A percentile compares a stretch with the other conserved stretches of the same genome.
These are phyloP conservation scores for Drosophila teissieri DNA, from an alignment of 1,140 invertebrate species.

Conservation along the genomic window DNA sequence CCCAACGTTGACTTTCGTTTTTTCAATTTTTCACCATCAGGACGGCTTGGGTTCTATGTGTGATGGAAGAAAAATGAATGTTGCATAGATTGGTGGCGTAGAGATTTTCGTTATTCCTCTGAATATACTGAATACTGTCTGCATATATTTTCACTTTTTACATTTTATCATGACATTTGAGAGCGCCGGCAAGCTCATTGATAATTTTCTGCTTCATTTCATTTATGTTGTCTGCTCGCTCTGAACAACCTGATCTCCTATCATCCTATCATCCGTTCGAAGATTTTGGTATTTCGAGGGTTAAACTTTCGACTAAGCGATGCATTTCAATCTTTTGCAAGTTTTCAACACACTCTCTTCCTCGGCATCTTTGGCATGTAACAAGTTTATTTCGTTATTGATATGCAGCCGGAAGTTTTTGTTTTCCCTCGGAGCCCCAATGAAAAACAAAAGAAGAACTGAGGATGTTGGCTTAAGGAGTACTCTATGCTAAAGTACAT, in stretches of 20 bases:
- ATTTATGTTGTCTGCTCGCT: constrained; percentile 45
- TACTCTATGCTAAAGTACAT: neutral
- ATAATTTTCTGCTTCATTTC: constrained; percentile 78
- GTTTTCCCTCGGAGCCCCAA: constrained; percentile 18
- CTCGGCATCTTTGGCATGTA: constrained; percentile 19
- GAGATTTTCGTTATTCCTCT: constrained; percentile 43
- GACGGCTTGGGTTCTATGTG: constrained; percentile 23
- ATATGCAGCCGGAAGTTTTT: constrained; percentile 65
- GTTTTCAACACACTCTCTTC: constrained; percentile 8
- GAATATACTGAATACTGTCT: neutral
- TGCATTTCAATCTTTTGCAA: constrained; percentile 29
- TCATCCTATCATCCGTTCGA: neutral
- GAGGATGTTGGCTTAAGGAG: neutral
- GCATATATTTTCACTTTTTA: constrained; percentile 4
- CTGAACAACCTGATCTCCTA: neutral
- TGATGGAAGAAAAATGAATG: constrained; percentile 80
- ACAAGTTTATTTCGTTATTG: constrained; percentile 65
- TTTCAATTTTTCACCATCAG: constrained; percentile 82
- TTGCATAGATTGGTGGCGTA: constrained; percentile 64
- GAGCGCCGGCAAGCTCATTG: constrained; percentile 38
- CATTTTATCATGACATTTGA: constrained; percentile 36
- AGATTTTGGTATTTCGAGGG: constrained; percentile 1
- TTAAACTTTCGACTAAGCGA: constrained; percentile 24
- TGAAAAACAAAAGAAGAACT: neutral
- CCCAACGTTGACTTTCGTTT: constrained; percentile 67